These are phyloP conservation scores for Malurus elegans DNA, from an alignment of 2,113 vertebrate genomes.

Conservation along the genomic window DNA sequence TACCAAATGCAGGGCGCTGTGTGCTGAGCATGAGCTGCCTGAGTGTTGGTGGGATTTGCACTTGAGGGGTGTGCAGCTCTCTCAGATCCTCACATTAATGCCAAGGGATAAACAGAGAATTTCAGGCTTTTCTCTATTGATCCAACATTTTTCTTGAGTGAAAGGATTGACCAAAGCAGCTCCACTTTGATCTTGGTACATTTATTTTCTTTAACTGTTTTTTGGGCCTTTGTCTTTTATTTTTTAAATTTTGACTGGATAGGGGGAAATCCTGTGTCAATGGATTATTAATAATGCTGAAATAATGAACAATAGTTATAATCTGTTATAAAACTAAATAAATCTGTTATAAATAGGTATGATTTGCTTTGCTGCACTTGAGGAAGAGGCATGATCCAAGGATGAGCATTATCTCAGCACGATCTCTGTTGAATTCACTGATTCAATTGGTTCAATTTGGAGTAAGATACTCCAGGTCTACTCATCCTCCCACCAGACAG, in stretches of 20 bases:
- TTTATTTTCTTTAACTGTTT: neutral
- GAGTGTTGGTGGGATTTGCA: neutral
- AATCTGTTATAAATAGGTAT: neutral
- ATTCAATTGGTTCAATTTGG: too few relatives aligned
- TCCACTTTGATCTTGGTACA: neutral
- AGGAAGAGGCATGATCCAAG: neutral
- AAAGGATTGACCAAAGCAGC: neutral
- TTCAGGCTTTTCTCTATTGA: neutral
- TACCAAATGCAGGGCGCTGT: neutral
- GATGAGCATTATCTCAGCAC: neutral
- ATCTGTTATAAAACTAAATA: too few relatives aligned
- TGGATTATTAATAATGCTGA: neutral
- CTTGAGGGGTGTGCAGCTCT: neutral
- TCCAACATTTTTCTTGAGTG: neutral
- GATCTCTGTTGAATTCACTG: neutral
- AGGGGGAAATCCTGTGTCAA: neutral
- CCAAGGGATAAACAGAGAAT: neutral
- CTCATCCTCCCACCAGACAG: neutral
- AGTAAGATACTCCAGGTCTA: neutral
- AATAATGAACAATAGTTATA: neutral
- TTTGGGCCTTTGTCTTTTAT: rapidly evolving
- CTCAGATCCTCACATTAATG: neutral
- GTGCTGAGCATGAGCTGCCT: neutral
- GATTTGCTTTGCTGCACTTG: neutral
- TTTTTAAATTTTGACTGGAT: neutral